Conservation (phyloP, 2,797 vertebrate genomes). For the Phoebastria nigripes region DNA sequence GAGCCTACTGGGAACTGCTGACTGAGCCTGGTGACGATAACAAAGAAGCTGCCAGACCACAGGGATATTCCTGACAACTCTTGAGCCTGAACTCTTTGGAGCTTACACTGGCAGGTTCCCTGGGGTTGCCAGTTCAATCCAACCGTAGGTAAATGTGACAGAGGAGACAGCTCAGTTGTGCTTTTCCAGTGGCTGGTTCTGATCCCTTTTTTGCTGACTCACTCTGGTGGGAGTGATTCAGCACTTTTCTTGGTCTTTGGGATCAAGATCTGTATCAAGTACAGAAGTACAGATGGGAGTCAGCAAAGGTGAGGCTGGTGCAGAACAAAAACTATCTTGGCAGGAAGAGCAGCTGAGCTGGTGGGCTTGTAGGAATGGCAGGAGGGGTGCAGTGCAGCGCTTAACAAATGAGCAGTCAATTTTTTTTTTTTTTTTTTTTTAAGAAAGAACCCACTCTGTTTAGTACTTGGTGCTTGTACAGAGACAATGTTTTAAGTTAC, state of each 20-base stretch:
- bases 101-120: neutral
- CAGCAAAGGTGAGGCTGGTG: neutral
- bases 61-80: neutral
- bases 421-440: neutral
- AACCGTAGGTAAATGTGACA: accelerated
- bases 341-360: neutral
- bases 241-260: neutral
- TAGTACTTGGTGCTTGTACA: neutral
- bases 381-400: neutral
- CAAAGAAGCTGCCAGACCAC: neutral
- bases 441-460: accelerated
- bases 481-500: neutral
- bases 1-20: neutral
- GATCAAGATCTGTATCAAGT: neutral
- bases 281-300: neutral
- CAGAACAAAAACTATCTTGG: accelerated
- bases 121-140: neutral
- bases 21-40: accelerated
- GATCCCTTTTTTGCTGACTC: neutral
- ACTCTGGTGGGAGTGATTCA: neutral
- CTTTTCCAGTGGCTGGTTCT: neutral
- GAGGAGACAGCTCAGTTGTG: neutral
- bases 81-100: accelerated
- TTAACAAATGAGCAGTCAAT: accelerated
- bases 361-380: neutral